Evolutionary conservation across 2,888 invertebrate genomes (phyloP).

Genomic region (Brachypalpus laphriformis): DNA sequence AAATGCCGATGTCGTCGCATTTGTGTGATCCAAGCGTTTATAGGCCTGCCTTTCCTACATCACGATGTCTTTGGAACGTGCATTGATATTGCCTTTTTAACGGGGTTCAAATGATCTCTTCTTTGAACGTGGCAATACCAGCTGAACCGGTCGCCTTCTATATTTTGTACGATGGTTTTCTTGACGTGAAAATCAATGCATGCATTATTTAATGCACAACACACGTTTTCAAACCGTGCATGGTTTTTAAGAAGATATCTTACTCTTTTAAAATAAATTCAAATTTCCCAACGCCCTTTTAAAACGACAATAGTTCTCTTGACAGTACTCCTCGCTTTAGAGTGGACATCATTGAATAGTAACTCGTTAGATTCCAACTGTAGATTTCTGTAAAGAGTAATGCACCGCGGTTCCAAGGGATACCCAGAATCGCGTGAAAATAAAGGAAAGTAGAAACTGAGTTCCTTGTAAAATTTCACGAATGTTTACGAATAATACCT

Average conservation of each 20-base stretch:
- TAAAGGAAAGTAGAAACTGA: not conserved
- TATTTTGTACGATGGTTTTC: too few species aligned
- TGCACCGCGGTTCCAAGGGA: too few species aligned
- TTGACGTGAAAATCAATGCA: too few species aligned
- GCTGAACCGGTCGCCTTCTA: too few species aligned
- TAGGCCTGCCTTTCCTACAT: too few species aligned
- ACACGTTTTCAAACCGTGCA: conserved; percentile 11
- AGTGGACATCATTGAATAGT: conserved; percentile 26
- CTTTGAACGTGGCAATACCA: too few species aligned
- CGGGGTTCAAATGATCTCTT: too few species aligned
- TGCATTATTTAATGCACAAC: conserved; percentile 8
- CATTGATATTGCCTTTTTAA: too few species aligned
- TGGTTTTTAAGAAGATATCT: conserved; percentile 8
- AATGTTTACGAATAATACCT: not conserved
- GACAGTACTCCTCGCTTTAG: conserved; percentile 27
- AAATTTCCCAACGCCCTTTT: conserved; percentile 29
- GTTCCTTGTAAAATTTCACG: not conserved
- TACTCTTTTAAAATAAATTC: not conserved
- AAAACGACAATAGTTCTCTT: conserved; percentile 32
- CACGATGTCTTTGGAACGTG: too few species aligned
- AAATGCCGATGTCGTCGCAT: too few species aligned
- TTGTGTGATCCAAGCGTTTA: too few species aligned
- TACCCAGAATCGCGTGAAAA: conserved; percentile 26
- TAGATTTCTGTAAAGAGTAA: conserved; percentile 36
- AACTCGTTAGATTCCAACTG: conserved; percentile 8